Base-by-base conservation (phyloP, 2,888 invertebrate species). In the Nephrocerus scutellatus region DNA sequence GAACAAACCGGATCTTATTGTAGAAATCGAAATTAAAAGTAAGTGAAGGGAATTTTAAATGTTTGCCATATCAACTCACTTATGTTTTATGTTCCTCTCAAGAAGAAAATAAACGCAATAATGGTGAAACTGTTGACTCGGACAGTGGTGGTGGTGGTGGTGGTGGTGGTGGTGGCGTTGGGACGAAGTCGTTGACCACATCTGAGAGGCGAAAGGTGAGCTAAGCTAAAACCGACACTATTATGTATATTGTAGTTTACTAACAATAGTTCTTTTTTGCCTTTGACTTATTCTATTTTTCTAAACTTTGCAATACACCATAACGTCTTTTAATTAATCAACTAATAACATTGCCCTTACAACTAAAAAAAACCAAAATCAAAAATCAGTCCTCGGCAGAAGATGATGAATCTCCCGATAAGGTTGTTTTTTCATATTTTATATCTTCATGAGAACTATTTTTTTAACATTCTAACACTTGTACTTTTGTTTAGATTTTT, bases 161-260 rank as follows among this genome's bases (percentile, higher is more conserved):
- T 32, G 42, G 32, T 32, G 38, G 45, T 40, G 49, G 38, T 12
- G 46, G 44, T 5, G 56, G 55, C 0, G 80, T 79, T 9, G 82
- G 81, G 55, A 72, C 78, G 34, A 82, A 82, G 63, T 84, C 84
- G 0, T 80, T 85, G 1, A 80, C 83, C 53, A 85, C 86, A 0
- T 84, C 85, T 0, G 86, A 87, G 57, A 71, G 85, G n/a, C 73
- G 85, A 51, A 84, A 81, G 69, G 65, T 84, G 52, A 56, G 40
- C 53, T 64, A 56, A 24, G n/a, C 8, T 10, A 9, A 34, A 34
- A 15, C 25, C n/a, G n/a, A n/a, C n/a, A n/a, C n/a, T n/a, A 9
- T 29, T 15, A 28, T n/a, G n/a, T n/a, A 19, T 12, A 12, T 12
- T 26, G 15, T 36, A 14, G 19, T 36, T 14, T 34, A 22, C 36